Evolutionary conservation across 2,888 invertebrate species (phyloP), one percentile per base, ranked within the genome.

Genomic region (Buathra laborator): DNA sequence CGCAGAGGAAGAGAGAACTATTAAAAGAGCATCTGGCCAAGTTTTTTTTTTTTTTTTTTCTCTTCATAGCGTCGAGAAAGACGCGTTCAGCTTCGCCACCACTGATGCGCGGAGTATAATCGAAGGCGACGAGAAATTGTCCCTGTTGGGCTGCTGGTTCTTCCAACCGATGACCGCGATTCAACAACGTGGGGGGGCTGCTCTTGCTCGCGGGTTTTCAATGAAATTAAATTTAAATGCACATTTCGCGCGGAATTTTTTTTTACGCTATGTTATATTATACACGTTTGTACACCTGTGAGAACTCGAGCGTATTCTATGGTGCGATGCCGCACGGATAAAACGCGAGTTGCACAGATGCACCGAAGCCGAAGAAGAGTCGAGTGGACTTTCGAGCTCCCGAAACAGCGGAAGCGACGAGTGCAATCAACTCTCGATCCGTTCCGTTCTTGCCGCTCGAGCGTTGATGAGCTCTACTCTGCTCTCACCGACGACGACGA

Each of bases 381-480:
- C 81, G 64, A 81, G 43, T 71, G 76, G 68, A 76, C 70, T 29
- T 48, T 68, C 59, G 76, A 76, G 77, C 71, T 66, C 71, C 82
- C 77, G 77, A 82, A 82, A 82, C 71, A 77, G 59, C 82, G 71
- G 82, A 82, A 82, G 82, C 82, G 46, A 72, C 82, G 71, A 77
- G 77, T 82, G 77, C 82, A 77, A 82, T 82, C 82, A 82, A 82
- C 82, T 82, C 82, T 72, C 82, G 82, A 82, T 82, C 82, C 82
- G 82, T 82, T 82, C 82, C 82, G 82, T 82, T 77, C 71, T 72
- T 81, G 76, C 76, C 46, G 77, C 44, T 67, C 53, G 72, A 44
- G 71, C 71, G 71, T 72, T 82, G 82, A 82, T 77, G 82, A 82
- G 77, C 77, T 82, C 77, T 77, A 16, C 29, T 70, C 64, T 59